Evolutionary conservation across 2,113 vertebrate genomes (phyloP), one percentile per base, ranked within the genome.

Genomic region (Upupa epops): DNA sequence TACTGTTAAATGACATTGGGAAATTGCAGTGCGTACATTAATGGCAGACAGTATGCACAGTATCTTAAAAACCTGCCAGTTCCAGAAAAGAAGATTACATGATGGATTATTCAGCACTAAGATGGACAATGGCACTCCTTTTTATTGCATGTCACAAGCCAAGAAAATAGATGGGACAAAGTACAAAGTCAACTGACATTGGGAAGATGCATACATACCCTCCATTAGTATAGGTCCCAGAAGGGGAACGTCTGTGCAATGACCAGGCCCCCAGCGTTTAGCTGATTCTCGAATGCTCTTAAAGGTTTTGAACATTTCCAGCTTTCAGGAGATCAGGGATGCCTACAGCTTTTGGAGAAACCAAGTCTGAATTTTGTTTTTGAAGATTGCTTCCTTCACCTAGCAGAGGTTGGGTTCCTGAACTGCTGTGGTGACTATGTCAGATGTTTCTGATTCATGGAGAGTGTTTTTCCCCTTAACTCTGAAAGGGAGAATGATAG

Each of bases 61-160:
- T 88, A 51, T 84, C 75, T 82, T 72, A 40, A 84, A 94, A 91
- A 68, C 13, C 9, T 84, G 28, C 16, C 31, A 51, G 80, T 88
- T 94, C 70, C 58, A 58, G 86, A 70, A 93, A 86, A 88, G 40
- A 77, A 78, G 77, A 95, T 93, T 95, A 89, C 63, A 32, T 32
- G 29, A 66, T 59, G 79, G 37, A 49, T 89, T 90, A 94, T 92
- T 82, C 55, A 76, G 46, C 32, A 37, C 29, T 21, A 51, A 55
- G 14, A 76, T 59, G 32, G 92, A 52, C 5, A 11, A 26, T 48
- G 20, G 26, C 65, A 51, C 9, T 78, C 77, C 71, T 88, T 54
- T n/a, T n/a, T n/a, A n/a, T n/a, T n/a, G n/a, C n/a, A n/a, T n/a
- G n/a, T n/a, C n/a, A n/a, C n/a, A n/a, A n/a, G n/a, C n/a, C n/a